Conservation (phyloP, 2,113 vertebrate species). For the Cinclus mexicanus region DNA sequence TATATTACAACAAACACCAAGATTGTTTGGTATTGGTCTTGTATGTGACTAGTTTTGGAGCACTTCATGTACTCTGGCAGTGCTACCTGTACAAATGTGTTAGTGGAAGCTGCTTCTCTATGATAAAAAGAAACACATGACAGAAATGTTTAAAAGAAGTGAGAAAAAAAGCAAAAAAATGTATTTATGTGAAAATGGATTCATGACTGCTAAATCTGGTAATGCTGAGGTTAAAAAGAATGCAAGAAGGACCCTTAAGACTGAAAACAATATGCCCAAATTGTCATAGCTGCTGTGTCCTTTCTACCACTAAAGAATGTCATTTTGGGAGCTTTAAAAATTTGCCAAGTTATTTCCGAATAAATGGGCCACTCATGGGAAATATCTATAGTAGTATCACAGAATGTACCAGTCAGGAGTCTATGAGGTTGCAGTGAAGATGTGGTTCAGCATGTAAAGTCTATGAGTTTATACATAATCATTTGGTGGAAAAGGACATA, state of each 20-base stretch:
- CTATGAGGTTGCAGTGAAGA: neutral
- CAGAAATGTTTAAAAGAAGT: neutral
- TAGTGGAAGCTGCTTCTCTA: neutral
- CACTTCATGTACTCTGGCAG: neutral
- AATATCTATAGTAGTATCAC: neutral
- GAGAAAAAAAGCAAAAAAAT: neutral
- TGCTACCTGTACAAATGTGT: neutral
- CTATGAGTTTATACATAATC: neutral
- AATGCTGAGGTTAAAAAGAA: neutral
- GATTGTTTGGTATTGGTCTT: neutral
- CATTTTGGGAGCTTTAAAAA: neutral
- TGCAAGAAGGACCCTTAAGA: neutral
- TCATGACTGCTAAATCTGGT: neutral
- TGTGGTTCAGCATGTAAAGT: neutral
- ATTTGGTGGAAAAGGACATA: neutral
- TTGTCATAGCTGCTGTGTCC: neutral
- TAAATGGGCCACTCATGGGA: rapidly evolving
- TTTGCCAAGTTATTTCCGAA: neutral
- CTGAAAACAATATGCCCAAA: neutral
- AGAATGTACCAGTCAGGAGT: neutral
- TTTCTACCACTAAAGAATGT: neutral
- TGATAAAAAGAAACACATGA: neutral
- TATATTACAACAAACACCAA: neutral
- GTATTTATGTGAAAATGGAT: neutral
- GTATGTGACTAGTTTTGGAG: neutral